These are phyloP conservation scores for Lasioglossum malachurum DNA, from an alignment of 2,888 invertebrate species.

Conservation along the genomic window DNA sequence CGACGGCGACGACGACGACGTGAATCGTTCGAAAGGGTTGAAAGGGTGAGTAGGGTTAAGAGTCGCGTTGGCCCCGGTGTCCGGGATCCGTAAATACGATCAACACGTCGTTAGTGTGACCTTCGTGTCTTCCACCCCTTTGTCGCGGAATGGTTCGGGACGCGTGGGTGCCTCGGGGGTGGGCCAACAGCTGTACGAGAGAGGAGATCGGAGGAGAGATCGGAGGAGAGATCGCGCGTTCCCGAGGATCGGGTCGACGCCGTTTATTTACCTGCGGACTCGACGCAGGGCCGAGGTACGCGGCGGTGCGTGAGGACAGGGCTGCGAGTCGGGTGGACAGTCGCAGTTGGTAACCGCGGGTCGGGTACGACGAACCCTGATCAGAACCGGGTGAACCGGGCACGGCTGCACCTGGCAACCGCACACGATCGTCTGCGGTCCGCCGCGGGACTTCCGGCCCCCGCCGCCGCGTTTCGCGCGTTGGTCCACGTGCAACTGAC, in stretches of 20 bases:
- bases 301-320: slow-evolving; percentile 78
- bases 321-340: slow-evolving; percentile 79
- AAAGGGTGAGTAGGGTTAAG: neutral
- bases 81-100: slow-evolving; percentile 35
- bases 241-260: neutral
- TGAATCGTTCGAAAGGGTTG: neutral
- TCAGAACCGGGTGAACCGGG: slow-evolving; percentile 82
- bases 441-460: slow-evolving; percentile 78
- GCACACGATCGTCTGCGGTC: slow-evolving; percentile 82
- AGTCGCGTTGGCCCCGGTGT: neutral
- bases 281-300: slow-evolving; percentile 73
- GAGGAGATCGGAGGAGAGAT: neutral
- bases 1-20: neutral
- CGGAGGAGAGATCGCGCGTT: neutral
- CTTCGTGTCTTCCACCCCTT: slow-evolving; percentile 52
- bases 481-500: slow-evolving; percentile 83
- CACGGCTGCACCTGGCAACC: slow-evolving; percentile 83
- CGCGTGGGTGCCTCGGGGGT: slow-evolving; percentile 9
- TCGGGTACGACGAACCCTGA: slow-evolving; percentile 80
- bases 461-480: slow-evolving; percentile 78
- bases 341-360: slow-evolving; percentile 78
- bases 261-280: slow-evolving; percentile 77
- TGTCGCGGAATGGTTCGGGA: slow-evolving; percentile 23
- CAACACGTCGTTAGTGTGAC: slow-evolving; percentile 48
- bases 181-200: neutral